Evolutionary conservation across 2,113 vertebrate species (phyloP), one percentile per base, ranked within the genome.

Genomic region (Daphoenositta chrysoptera): DNA sequence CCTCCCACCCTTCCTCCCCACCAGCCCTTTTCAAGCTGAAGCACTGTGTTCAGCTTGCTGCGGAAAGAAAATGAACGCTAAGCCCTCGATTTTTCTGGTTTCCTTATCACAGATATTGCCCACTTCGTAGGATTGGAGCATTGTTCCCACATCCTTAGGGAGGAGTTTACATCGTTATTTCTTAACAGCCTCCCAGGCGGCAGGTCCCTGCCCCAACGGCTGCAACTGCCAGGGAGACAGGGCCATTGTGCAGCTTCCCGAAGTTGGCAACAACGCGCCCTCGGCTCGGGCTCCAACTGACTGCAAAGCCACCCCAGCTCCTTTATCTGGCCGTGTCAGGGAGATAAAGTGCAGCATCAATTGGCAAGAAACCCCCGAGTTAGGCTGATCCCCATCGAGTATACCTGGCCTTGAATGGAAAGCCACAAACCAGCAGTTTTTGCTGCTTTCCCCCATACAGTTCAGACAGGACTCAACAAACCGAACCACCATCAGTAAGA

Each of bases 201-300:
- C 90, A 69, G 63, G 64, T 76, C 73, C 47, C 60, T 89, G 89
- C 78, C 73, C 60, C 82, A 96, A 93, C 35, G 70, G 93, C 90
- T 70, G 69, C 56, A 85, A 93, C 90, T 60, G 88, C 51, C 83
- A 28, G 42, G 63, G 82, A 64, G 37, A 58, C 64, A 7, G 21
- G 73, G 35, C 72, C 83, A 85, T 93, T 97, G 88, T 94, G 81
- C 51, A 37, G 89, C 78, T 45, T 89, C 60, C 7, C 4, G 93
- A 89, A 84, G 69, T 0, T 93, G 93, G 92, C 92, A 92, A 42
- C 58, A 70, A 14, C 61, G n/a, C 0, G 0, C 2, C 0, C 21
- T 50, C 7, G 24, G 63, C 33, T 93, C 8, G 0, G 66, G 48
- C 64, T 87, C 76, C 83, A 81, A 30, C 40, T 15, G 72, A 56